Evolutionary conservation across 2,888 invertebrate species (phyloP), one percentile per base, ranked within the genome.

Genomic region (Mythimna impura): DNA sequence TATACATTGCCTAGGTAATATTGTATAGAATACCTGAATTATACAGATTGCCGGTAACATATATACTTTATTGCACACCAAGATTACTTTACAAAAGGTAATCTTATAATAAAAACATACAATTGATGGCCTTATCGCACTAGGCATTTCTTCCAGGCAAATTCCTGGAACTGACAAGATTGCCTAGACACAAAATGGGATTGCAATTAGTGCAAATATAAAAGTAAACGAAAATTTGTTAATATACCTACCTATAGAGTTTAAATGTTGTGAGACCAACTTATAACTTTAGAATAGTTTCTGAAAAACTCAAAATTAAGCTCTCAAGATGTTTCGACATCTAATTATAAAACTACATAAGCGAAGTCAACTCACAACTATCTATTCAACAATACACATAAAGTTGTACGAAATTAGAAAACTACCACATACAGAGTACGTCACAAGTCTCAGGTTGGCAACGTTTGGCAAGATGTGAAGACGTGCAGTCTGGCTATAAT

Each of bases 401-500:
- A 55, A 79, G 47, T 61, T 73, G 10, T 10, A 47, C 14, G 25
- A 73, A 70, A 65, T 80, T 65, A 66, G 70, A 58, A 74, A 79
- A 63, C 40, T 67, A 70, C 55, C 54, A 63, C 63, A 64, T 52
- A 60, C 12, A 73, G 12, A 54, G 67, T 17, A 43, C 74, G 75
- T 71, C 71, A 73, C 69, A 62, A 71, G 55, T 67, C 54, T 30
- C 54, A 80, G 76, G 84, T 75, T 82, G 82, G 67, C 74, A 77
- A 71, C 73, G 81, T 83, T 80, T 74, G 76, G 73, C 60, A 55
- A 70, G 55, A 70, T 20, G 20, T 76, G 67, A 67, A 69, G 67
- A 81, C 85, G 80, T 79, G 80, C 74, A 79, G 79, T 76, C 86
- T 79, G 82, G 89, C 89, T 91, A 93, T 94, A 94, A 94, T 92